Base-by-base conservation (phyloP, 2,797 vertebrate species). In the Peromyscus aztecus region DNA sequence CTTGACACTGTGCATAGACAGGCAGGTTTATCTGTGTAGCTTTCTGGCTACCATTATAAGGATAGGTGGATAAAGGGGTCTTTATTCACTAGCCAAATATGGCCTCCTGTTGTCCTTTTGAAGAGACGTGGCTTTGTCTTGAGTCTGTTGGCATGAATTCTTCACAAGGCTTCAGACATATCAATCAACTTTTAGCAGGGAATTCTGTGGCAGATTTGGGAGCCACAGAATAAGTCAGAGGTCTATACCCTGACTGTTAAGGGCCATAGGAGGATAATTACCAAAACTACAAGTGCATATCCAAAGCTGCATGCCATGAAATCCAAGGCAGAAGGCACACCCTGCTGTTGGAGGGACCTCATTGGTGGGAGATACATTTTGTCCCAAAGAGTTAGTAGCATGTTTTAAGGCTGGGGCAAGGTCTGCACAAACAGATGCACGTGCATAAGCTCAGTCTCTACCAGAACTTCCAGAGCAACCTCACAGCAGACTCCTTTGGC, bases 161-260 rank as follows among this genome's bases (percentile, higher is more conserved):
- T 10, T 75, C n/a, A 69, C 11, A 21, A 43, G 40, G 31, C 93
- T 37, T 71, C 11, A 46, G 59, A 85, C 3, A 3, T 34, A 46
- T 52, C 31, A 2, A 0, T 24, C 2, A 24, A 12, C 37, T 29
- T 46, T 17, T 6, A 19, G 52, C 65, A 29, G 55, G 2, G 9
- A 37, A 14, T 78, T 67, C 81, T 34, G 55, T 49, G 81, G 67
- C 12, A 19, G 17, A 69, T 13, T 73, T 49, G 4, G 21, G 55
- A 93, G 37, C 55, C 77, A 67, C 67, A 43, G 63, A 85, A 93
- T 40, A 83, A 94, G 52, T 43, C 91, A 73, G 21, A 94, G 37
- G 55, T 55, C 65, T 19, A 65, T 13, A 81, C 40, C 34, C 21
- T 61, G 76, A 82, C 23, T 59, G 82, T 52, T 14, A 61, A 61